phyloP scores from a whole-genome alignment of 2,888 invertebrate genomes.

The Eupithecia tripunctaria region DNA sequence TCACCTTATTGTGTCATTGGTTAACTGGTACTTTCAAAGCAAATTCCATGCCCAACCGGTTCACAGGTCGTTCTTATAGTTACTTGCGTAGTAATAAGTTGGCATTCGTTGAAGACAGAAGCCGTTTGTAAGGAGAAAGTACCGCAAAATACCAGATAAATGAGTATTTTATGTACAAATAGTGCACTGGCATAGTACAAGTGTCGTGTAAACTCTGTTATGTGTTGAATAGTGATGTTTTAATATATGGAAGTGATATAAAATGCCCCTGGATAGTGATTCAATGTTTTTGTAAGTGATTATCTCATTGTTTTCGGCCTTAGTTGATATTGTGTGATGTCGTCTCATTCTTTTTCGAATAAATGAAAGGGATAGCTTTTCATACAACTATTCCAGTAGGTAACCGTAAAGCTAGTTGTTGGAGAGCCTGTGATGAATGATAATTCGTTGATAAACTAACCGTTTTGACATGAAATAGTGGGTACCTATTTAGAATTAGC shows the following conservation, averaged over 20 bases:
- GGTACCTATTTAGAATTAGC: not conserved
- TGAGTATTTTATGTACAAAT: not conserved
- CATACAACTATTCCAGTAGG: not conserved
- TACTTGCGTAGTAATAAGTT: not conserved
- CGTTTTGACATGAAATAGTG: not conserved
- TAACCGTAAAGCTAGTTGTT: not conserved
- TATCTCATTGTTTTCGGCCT: not conserved
- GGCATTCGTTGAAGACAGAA: not conserved
- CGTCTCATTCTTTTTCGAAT: not conserved
- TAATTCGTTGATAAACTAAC: slow-evolving; percentile 4
- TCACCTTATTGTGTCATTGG: not conserved
- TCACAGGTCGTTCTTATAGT: not conserved
- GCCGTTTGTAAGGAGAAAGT: not conserved
- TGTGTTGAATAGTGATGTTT: not conserved
- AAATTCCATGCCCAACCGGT: not conserved
- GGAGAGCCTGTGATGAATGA: slow-evolving; percentile 8
- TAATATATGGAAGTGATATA: not conserved
- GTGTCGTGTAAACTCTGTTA: not conserved
- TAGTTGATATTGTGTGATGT: not conserved
- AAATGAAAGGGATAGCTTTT: not conserved
- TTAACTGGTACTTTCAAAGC: not conserved
- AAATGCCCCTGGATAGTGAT: not conserved
- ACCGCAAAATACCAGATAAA: not conserved
- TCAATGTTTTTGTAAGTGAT: not conserved
- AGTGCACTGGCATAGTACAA: not conserved